Evolutionary conservation across 2,797 vertebrate genomes (phyloP).

Genomic region (Rallus crepitans): DNA sequence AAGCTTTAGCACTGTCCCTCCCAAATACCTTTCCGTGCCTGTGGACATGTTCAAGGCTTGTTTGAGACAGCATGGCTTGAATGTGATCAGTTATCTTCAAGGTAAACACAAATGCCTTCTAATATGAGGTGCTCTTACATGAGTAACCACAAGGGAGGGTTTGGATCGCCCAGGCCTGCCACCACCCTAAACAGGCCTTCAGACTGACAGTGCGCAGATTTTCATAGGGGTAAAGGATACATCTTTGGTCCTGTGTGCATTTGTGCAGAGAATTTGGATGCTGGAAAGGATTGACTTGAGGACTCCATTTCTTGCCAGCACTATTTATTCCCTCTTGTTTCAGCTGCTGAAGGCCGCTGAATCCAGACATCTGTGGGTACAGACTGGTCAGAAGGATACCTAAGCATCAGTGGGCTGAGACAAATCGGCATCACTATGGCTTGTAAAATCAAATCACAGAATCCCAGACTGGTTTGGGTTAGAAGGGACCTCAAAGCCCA

Average conservation of each 20-base stretch:
- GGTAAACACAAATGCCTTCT: background rate
- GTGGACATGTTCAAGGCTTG: slow-evolving; percentile 43
- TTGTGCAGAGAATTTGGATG: background rate
- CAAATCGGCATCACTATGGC: background rate
- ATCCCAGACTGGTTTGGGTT: no score
- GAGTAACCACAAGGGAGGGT: background rate
- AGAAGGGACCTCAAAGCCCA: no score
- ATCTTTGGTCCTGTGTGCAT: background rate
- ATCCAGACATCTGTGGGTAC: background rate
- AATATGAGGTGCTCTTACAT: background rate
- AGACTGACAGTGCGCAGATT: background rate
- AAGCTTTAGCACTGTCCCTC: background rate
- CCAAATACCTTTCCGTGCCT: slow-evolving; percentile 38
- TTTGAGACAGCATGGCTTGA: slow-evolving; percentile 10
- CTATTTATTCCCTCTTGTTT: background rate
- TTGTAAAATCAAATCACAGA: background rate
- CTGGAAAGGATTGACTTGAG: background rate
- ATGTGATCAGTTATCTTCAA: slow-evolving; percentile 25
- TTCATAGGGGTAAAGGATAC: background rate
- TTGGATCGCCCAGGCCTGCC: background rate
- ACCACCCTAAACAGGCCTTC: background rate
- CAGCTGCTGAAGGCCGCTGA: background rate
- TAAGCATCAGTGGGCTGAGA: background rate
- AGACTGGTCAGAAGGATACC: background rate
- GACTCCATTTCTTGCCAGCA: background rate